phyloP scores from a whole-genome alignment of 2,888 invertebrate genomes.

The Limnephilus lunatus region DNA sequence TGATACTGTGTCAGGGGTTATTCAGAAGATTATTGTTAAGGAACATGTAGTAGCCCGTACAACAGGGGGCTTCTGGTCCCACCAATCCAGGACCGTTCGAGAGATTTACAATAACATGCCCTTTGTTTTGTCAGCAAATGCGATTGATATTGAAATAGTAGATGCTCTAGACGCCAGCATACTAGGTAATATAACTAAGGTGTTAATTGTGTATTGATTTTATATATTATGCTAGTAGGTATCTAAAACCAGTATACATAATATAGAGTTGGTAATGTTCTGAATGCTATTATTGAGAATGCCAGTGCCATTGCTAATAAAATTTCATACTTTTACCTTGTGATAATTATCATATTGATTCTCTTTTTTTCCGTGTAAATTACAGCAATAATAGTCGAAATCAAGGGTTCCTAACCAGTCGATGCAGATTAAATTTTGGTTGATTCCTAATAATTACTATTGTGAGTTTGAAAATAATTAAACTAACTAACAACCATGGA shows the following conservation, averaged over 20 bases:
- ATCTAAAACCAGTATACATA: background rate
- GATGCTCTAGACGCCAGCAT: conserved; percentile 87
- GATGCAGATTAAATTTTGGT: no score
- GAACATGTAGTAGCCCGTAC: conserved; percentile 91
- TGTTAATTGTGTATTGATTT: background rate
- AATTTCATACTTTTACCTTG: background rate
- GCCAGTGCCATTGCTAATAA: background rate
- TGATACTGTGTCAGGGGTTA: conserved; percentile 85
- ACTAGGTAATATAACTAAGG: conserved; percentile 72
- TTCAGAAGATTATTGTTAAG: conserved; percentile 88
- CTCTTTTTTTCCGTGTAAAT: background rate
- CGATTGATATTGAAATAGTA: conserved; percentile 82
- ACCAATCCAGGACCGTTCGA: conserved; percentile 87
- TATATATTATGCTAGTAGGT: background rate
- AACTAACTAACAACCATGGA: no score
- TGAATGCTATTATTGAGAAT: background rate
- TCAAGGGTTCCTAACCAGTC: no score
- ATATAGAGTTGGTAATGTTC: background rate
- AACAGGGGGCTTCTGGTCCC: conserved; percentile 91
- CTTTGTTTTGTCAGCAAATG: conserved; percentile 83
- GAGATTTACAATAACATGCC: conserved; percentile 89
- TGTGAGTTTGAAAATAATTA: no score
- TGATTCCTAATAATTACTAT: no score
- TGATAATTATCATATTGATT: background rate
- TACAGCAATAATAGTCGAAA: background rate